Evolutionary conservation across 2,113 vertebrate genomes (phyloP).

Genomic region (Ceyx margarethae): DNA sequence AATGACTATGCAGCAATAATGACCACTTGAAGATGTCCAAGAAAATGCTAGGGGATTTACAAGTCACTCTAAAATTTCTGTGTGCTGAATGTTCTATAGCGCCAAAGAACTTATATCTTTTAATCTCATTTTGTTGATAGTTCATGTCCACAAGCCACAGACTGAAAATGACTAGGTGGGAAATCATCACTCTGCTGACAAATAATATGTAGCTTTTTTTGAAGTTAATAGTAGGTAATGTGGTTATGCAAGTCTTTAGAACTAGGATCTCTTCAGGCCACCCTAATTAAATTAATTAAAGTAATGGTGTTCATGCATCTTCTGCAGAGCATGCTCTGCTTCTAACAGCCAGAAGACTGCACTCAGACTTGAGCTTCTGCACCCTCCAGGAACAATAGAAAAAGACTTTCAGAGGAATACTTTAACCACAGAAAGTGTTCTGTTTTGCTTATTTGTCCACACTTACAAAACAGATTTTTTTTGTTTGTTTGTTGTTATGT

Average conservation of each 20-base stretch:
- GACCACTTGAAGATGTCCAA: not conserved
- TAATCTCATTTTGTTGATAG: not conserved
- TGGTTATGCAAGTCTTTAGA: not conserved
- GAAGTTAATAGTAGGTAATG: not conserved
- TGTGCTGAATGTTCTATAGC: not conserved
- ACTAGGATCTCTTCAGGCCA: not conserved
- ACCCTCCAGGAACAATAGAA: not conserved
- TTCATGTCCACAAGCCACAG: not conserved
- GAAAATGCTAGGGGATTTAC: not conserved
- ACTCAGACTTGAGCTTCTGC: not conserved
- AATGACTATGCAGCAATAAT: not conserved
- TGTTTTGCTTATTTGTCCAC: not conserved
- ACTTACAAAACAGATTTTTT: not conserved
- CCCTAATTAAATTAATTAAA: not conserved
- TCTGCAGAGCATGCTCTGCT: not conserved
- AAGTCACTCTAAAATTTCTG: not conserved
- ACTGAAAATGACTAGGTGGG: not conserved
- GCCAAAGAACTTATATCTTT: not conserved
- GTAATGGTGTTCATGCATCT: not conserved
- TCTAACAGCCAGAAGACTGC: not conserved
- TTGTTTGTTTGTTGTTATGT: not conserved
- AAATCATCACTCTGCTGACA: not conserved
- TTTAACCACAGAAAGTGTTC: not conserved
- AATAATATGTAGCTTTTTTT: not conserved
- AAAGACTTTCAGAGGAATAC: not conserved